A percentile compares a stretch with the other conserved stretches of the same genome.
Evolutionary conservation across 1,140 invertebrate genomes (phyloP).

Genomic region (Ptiloglossa arizonensis): DNA sequence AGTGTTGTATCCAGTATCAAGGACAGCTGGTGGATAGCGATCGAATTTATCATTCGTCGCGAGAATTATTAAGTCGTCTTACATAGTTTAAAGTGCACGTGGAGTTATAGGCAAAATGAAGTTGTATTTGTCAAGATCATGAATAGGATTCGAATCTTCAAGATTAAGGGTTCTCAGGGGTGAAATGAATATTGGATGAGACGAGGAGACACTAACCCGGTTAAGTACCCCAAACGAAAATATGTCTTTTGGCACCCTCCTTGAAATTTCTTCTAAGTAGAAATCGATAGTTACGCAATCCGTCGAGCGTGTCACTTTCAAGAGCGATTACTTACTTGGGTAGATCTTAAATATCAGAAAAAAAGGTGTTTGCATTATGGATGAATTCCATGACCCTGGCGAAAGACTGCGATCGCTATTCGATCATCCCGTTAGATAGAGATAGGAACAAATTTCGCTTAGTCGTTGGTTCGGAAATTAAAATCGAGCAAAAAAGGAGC

Average conservation of each 20-base stretch:
- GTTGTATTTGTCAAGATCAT: background rate
- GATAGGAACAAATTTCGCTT: background rate
- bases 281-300: conserved; percentile 37
- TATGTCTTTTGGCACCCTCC: conserved; percentile 7
- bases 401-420: background rate
- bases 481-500: background rate
- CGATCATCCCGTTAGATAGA: background rate
- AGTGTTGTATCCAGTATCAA: no score
- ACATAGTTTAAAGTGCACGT: no score
- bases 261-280: conserved; percentile 40
- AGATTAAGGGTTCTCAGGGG: conserved; percentile 12
- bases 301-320: conserved; percentile 38
- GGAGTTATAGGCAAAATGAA: no score
- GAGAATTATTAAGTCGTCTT: background rate
- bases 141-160: background rate
- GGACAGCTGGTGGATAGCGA: no score
- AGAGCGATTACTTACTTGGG: conserved; percentile 11
- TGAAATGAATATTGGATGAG: conserved; percentile 43
- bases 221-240: conserved; percentile 38
- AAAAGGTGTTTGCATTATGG: conserved; percentile 7
- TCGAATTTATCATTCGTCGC: no score
- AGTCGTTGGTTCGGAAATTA: background rate
- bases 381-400: background rate
- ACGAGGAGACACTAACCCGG: conserved; percentile 16
- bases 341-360: conserved; percentile 15